phyloP scores from a whole-genome alignment of 2,888 invertebrate species.

The Brachypalpus laphriformis region DNA sequence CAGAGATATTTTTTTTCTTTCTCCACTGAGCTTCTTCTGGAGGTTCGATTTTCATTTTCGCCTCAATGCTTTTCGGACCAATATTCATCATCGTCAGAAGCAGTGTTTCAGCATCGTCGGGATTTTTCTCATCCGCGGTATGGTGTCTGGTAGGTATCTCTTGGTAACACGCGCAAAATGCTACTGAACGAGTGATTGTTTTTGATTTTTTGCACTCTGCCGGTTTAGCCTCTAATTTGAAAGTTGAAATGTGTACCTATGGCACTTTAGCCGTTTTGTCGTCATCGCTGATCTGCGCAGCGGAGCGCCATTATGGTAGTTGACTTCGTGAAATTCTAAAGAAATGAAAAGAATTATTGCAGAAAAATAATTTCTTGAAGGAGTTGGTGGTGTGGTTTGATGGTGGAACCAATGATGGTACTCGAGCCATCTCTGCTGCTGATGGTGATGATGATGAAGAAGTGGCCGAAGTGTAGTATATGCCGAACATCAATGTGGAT shows the following conservation, averaged over 20 bases:
- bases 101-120: constrained; percentile 24
- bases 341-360: constrained; percentile 72
- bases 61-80: constrained; percentile 56
- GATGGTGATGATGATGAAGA: constrained; percentile 42
- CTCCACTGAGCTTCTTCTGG: constrained; percentile 10
- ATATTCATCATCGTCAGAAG: constrained; percentile 68
- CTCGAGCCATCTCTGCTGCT: constrained; percentile 6
- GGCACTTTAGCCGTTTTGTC: constrained; percentile 73
- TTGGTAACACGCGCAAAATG: constrained; percentile 69
- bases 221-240: constrained; percentile 69
- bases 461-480: constrained; percentile 44
- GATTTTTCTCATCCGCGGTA: constrained; percentile 24
- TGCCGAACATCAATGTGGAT: constrained; percentile 44
- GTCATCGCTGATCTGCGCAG: constrained; percentile 60
- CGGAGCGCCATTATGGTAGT: constrained; percentile 49
- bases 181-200: constrained; percentile 69
- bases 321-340: constrained; percentile 71
- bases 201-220: constrained; percentile 31
- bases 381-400: constrained; percentile 39
- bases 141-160: constrained; percentile 22
- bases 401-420: constrained; percentile 47
- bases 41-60: constrained; percentile 60
- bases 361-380: constrained; percentile 65
- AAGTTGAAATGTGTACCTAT: constrained; percentile 73
- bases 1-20: constrained; percentile 29